Percentiles rank a stretch among this genome's conserved stretches.
Conservation (phyloP, 1,140 invertebrate genomes). For the Drosophila suzukii region DNA sequence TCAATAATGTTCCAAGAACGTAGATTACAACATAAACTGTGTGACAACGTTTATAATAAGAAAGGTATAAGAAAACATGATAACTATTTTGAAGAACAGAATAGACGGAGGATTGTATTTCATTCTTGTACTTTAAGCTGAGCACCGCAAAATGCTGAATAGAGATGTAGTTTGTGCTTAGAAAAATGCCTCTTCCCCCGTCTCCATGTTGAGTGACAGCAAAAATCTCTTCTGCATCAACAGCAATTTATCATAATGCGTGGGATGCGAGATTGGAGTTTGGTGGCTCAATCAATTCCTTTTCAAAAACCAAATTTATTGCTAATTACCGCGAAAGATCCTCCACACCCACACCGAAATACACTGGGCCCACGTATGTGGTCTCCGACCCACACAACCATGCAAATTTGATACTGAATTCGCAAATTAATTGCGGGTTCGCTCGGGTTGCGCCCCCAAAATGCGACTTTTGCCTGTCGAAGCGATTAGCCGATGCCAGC, state of each 20-base stretch:
- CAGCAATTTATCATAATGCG: slow-evolving; percentile 53
- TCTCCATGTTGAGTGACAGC: slow-evolving; percentile 35
- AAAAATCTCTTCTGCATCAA: slow-evolving; percentile 19
- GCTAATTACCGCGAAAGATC: slow-evolving; percentile 65
- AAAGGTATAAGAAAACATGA: neutral
- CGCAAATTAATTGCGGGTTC: slow-evolving; percentile 77
- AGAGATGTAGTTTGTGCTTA: neutral
- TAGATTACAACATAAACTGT: slow-evolving; percentile 8
- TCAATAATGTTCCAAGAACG: slow-evolving; percentile 3
- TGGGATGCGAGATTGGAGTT: slow-evolving; percentile 18
- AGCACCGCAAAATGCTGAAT: too few species aligned
- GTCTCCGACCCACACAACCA: slow-evolving; percentile 34
- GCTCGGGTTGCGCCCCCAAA: slow-evolving; percentile 46
- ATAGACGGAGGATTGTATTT: too few species aligned
- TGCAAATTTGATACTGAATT: slow-evolving; percentile 74
- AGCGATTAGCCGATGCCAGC: slow-evolving; percentile 64
- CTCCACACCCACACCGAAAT: slow-evolving; percentile 11
- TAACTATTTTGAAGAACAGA: neutral
- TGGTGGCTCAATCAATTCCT: slow-evolving; percentile 56
- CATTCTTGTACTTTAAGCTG: too few species aligned
- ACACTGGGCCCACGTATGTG: slow-evolving; percentile 10
- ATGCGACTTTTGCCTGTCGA: slow-evolving; percentile 60
- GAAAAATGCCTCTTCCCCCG: neutral
- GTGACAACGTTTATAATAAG: neutral
- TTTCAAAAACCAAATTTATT: slow-evolving; percentile 70